phyloP scores from a whole-genome alignment of 2,888 invertebrate genomes.

The Eutolmus rufibarbis region DNA sequence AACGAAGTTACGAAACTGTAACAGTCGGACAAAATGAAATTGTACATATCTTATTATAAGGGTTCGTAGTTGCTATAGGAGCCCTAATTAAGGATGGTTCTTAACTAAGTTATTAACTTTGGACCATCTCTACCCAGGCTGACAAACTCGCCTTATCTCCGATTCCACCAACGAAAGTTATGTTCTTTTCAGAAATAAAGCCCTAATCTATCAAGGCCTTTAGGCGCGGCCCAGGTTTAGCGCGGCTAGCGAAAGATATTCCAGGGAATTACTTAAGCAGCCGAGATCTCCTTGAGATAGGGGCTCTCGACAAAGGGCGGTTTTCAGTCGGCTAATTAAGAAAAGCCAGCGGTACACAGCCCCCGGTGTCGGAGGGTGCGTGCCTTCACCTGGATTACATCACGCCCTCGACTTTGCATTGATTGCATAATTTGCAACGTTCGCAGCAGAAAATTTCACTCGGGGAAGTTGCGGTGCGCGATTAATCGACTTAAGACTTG shows the following conservation, averaged over 20 bases:
- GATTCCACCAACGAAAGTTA: background rate
- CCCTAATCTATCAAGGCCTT: background rate
- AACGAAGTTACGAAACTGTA: too few relatives aligned
- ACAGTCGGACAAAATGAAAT: too few relatives aligned
- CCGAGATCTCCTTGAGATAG: background rate
- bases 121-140: background rate
- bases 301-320: background rate
- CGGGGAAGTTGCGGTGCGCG: background rate
- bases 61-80: too few relatives aligned
- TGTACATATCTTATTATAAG: too few relatives aligned
- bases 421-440: conserved; percentile 2
- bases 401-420: background rate
- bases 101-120: background rate
- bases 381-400: background rate
- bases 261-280: background rate
- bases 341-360: background rate
- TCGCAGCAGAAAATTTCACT: background rate
- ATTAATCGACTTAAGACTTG: background rate
- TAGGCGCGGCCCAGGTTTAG: background rate
- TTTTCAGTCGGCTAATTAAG: background rate
- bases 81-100: background rate
- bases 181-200: background rate
- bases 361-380: background rate
- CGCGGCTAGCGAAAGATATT: background rate
- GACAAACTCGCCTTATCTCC: background rate